phyloP scores from a whole-genome alignment of 2,797 vertebrate species.

The Pelochelys cantorii region DNA sequence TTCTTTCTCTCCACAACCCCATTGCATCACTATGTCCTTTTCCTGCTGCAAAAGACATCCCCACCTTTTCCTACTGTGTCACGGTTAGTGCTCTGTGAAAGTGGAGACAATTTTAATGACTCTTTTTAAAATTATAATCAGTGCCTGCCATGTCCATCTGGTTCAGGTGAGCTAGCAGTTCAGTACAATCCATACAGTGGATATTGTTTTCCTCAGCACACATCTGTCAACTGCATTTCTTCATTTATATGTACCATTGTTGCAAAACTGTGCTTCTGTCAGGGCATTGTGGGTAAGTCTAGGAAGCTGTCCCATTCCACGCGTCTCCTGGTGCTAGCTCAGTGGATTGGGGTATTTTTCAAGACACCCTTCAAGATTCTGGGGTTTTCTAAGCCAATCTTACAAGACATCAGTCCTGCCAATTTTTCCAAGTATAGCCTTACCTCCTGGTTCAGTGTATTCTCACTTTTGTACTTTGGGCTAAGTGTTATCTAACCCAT shows the following conservation, averaged over 20 bases:
- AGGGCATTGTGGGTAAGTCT: neutral
- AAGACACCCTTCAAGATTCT: neutral
- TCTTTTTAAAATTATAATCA: neutral
- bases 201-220: neutral
- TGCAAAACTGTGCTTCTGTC: neutral
- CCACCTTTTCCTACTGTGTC: neutral
- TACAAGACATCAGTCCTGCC: neutral
- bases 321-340: neutral
- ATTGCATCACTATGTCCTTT: accelerated
- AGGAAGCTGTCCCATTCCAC: neutral
- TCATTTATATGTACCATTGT: neutral
- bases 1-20: neutral
- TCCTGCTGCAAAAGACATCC: neutral
- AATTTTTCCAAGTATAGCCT: neutral
- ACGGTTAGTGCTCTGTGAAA: neutral
- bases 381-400: neutral
- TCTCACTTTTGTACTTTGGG: neutral
- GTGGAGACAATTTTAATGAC: accelerated
- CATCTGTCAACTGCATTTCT: neutral
- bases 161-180: neutral
- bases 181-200: neutral
- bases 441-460: neutral
- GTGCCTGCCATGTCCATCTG: accelerated
- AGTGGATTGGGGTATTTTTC: too few species aligned
- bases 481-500: neutral